Conservation (phyloP, 2,888 invertebrate species). For the Yponomeuta plumbellus region DNA sequence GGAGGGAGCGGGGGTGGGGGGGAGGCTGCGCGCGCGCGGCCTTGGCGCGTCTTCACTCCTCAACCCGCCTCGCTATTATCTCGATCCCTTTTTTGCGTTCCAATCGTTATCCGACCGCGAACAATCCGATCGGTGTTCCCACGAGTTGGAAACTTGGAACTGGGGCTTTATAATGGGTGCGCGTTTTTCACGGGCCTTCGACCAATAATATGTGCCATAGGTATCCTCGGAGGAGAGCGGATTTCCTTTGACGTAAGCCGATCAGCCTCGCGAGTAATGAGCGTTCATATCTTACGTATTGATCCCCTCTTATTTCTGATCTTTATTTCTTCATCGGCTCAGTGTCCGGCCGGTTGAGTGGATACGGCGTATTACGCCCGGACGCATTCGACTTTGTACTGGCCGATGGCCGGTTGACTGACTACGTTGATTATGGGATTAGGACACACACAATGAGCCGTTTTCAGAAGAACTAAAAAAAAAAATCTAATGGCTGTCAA, state of each 20-base stretch:
- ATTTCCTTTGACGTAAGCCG: constrained; percentile 30
- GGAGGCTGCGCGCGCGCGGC: constrained; percentile 32
- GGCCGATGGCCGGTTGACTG: too few relatives aligned
- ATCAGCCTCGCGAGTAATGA: constrained; percentile 19
- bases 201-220: constrained; percentile 42
- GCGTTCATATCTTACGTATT: constrained; percentile 16
- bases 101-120: constrained; percentile 70
- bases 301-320: constrained; percentile 14
- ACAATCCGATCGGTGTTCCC: constrained; percentile 63
- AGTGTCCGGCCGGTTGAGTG: background rate
- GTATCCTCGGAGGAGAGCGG: constrained; percentile 17
- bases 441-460: too few relatives aligned
- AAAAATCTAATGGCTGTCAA: too few relatives aligned
- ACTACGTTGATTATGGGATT: too few relatives aligned
- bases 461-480: too few relatives aligned
- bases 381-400: background rate
- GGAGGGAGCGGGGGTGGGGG: constrained; percentile 35
- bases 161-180: constrained; percentile 47
- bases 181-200: constrained; percentile 51
- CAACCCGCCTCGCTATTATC: constrained; percentile 55
- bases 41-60: constrained; percentile 35
- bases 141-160: constrained; percentile 55
- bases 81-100: constrained; percentile 70
- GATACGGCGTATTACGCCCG: background rate
- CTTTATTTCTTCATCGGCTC: constrained; percentile 3